Evolutionary conservation across 2,888 invertebrate species (phyloP).

Genomic region (Mamestra brassicae): DNA sequence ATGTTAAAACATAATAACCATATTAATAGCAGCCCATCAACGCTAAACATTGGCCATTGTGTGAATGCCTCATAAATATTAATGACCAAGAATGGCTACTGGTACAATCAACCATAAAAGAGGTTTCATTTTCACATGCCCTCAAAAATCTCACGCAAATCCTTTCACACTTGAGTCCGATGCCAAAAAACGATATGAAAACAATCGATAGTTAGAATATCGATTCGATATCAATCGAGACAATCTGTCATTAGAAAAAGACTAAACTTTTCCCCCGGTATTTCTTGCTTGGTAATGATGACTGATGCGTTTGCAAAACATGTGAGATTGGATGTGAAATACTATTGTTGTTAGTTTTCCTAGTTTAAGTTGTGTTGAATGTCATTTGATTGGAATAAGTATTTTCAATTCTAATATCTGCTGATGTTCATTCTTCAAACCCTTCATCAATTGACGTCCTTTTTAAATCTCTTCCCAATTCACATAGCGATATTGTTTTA

Average conservation of each 20-base stretch:
- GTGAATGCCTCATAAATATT: conserved; percentile 48
- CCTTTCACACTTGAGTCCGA: conserved; percentile 58
- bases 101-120: conserved; percentile 42
- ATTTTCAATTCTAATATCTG: background rate
- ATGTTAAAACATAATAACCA: conserved; percentile 39
- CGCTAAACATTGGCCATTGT: conserved; percentile 42
- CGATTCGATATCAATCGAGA: conserved; percentile 65
- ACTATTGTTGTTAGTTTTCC: conserved; percentile 69
- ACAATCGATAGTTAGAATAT: conserved; percentile 66
- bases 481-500: too few relatives aligned
- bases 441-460: too few relatives aligned
- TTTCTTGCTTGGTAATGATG: conserved; percentile 56
- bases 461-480: too few relatives aligned
- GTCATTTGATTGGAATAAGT: conserved; percentile 1
- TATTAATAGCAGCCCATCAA: conserved; percentile 24
- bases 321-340: conserved; percentile 66
- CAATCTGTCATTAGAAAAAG: conserved; percentile 66
- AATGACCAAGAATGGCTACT: conserved; percentile 39
- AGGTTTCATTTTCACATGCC: conserved; percentile 59
- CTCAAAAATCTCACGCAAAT: conserved; percentile 49
- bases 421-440: background rate
- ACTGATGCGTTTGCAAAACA: conserved; percentile 63
- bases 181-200: conserved; percentile 40
- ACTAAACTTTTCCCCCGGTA: conserved; percentile 62
- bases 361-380: conserved; percentile 44